These are phyloP conservation scores for Temnothorax rugatulus DNA, from an alignment of 2,888 invertebrate species.

Conservation along the genomic window DNA sequence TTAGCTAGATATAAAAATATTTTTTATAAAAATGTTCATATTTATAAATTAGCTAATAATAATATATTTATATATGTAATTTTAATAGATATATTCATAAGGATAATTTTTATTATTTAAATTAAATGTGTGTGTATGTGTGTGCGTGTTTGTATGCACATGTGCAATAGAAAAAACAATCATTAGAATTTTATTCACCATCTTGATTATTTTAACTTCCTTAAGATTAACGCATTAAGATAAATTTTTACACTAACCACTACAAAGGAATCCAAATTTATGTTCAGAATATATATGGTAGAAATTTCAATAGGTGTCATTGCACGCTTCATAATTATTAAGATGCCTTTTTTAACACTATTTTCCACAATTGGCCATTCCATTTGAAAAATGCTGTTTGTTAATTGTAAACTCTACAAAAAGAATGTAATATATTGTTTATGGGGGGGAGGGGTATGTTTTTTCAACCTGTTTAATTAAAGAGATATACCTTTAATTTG, in stretches of 20 bases:
- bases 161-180: too few relatives aligned
- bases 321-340: conserved; percentile 66
- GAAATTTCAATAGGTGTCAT: conserved; percentile 65
- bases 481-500: conserved; percentile 38
- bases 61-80: not conserved
- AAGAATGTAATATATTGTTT: not conserved
- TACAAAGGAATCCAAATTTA: conserved; percentile 70
- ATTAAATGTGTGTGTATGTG: not conserved
- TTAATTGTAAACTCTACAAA: conserved; percentile 66
- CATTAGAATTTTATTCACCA: not conserved
- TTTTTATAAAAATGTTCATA: not conserved
- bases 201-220: not conserved
- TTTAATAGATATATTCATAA: not conserved
- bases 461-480: too few relatives aligned
- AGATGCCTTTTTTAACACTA: conserved; percentile 50
- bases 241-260: conserved; percentile 62
- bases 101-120: not conserved
- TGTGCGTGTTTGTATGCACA: too few relatives aligned
- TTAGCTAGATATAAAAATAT: not conserved
- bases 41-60: not conserved
- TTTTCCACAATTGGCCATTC: conserved; percentile 65
- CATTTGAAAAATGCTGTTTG: conserved; percentile 64
- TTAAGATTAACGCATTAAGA: not conserved
- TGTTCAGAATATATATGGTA: conserved; percentile 58
- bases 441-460: too few relatives aligned